Percentiles rank a stretch among this genome's conserved stretches.
phyloP scores from a whole-genome alignment of 2,888 invertebrate species.

The Ectemnius lituratus region DNA sequence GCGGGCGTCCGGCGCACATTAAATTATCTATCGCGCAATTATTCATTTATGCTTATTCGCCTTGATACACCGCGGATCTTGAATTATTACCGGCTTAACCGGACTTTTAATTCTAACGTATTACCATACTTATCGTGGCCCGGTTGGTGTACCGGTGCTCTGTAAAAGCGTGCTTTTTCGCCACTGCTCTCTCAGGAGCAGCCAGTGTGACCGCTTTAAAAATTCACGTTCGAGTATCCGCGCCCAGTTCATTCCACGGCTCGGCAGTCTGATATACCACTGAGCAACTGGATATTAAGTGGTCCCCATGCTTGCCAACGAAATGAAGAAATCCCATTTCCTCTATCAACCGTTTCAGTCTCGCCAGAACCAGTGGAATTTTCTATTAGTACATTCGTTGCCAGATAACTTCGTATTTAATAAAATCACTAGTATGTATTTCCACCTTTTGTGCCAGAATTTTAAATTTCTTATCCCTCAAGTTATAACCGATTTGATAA shows the following conservation, averaged over 20 bases:
- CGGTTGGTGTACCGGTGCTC: slow-evolving; percentile 47
- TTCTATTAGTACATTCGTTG: too few relatives aligned
- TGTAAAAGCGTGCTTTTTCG: slow-evolving; percentile 40
- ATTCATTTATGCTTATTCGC: slow-evolving; percentile 77
- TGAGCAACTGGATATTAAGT: too few relatives aligned
- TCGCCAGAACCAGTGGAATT: too few relatives aligned
- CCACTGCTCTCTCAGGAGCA: slow-evolving; percentile 8
- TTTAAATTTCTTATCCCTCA: too few relatives aligned
- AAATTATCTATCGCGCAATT: slow-evolving; percentile 75
- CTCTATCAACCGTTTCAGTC: background rate
- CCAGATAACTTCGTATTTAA: too few relatives aligned
- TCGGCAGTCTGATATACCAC: too few relatives aligned
- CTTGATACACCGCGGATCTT: slow-evolving; percentile 75
- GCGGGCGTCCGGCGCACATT: slow-evolving; percentile 58
- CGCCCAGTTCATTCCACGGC: background rate
- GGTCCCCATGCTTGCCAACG: too few relatives aligned
- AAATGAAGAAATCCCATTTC: background rate
- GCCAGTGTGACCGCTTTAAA: slow-evolving; percentile 9
- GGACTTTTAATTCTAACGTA: slow-evolving; percentile 73
- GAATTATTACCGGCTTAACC: slow-evolving; percentile 76
- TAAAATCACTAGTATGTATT: too few relatives aligned
- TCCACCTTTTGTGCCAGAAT: too few relatives aligned
- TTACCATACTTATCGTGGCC: slow-evolving; percentile 73
- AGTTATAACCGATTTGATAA: too few relatives aligned
- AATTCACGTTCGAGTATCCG: slow-evolving; percentile 1